Base-by-base conservation (phyloP, 2,797 vertebrate genomes). In the Rachycentron canadum region DNA sequence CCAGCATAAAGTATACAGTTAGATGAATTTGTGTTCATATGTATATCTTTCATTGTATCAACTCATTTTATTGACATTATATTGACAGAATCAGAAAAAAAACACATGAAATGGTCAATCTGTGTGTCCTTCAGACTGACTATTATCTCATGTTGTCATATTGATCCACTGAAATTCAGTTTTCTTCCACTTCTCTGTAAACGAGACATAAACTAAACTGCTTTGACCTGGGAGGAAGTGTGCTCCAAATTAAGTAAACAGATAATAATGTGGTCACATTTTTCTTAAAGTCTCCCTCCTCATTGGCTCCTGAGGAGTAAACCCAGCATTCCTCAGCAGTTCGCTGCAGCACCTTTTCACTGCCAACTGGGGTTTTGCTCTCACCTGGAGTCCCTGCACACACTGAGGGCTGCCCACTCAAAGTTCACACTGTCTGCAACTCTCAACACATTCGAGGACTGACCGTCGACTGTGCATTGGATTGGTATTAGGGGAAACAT, bases 251-350 rank as follows among this genome's bases (percentile, higher is more conserved):
- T 50, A 86, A 87, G 80, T 60, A 61, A 88, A 89, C 68, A 83
- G 81, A 79, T 81, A 87, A 91, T 77, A 78, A 82, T 72, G 69
- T 82, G 79, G 86, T 85, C 76, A 86, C 83, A 91, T 88, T 86
- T 90, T 81, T 86, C 81, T 76, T 57, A 36, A 82, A 69, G 26
- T 87, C 85, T 72, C 82, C 36, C 69, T 70, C 36, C 92, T 93
- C 91, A 94, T 94, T 94, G 94, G 94, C 78, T 92, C 73, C 66
- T 76, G 75, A 62, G 69, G 72, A 78, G 81, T 85, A 88, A 93
- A 92, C 78, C 81, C 89, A 79, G 87, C 89, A 91, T 93, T 92
- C 90, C 86, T 30, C 83, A 76, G 78, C 4, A 32, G 74, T 87
- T 88, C 57, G 66, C 76, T 79, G 68, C 72, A n/a, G 85, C 77